A percentile compares a stretch with the other conserved stretches of the same genome.
These are phyloP conservation scores for Riptortus pedestris DNA, from an alignment of 1,140 invertebrate species.

Conservation along the genomic window DNA sequence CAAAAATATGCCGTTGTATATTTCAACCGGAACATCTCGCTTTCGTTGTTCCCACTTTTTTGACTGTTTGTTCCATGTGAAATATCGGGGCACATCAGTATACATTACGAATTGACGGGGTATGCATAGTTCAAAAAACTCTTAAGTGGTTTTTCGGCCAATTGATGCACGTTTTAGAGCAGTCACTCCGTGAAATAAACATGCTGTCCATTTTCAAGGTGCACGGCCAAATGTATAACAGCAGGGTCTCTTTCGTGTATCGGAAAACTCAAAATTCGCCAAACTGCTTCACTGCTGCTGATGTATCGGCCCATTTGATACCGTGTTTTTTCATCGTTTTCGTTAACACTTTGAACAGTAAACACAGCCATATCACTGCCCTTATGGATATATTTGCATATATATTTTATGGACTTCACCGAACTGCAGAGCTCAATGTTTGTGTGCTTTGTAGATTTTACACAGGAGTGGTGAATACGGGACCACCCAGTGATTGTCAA, in stretches of 20 bases:
- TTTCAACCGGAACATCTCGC: constrained; percentile 23
- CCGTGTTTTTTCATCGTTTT: constrained; percentile 35
- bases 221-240: constrained; percentile 35
- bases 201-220: constrained; percentile 35
- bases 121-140: constrained; percentile 15
- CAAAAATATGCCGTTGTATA: background rate
- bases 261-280: constrained; percentile 36
- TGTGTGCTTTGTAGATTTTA: constrained; percentile 32
- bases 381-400: constrained; percentile 40
- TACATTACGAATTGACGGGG: constrained; percentile 17
- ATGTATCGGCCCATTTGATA: constrained; percentile 37
- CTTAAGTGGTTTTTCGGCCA: constrained; percentile 22
- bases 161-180: constrained; percentile 6
- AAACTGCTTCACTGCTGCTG: constrained; percentile 36
- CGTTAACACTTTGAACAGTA: constrained; percentile 14
- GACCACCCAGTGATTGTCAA: constrained; percentile 37
- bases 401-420: constrained; percentile 36
- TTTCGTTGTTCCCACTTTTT: constrained; percentile 24
- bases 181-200: constrained; percentile 31
- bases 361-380: constrained; percentile 32
- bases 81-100: constrained; percentile 26
- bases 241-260: constrained; percentile 36
- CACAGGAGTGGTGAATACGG: constrained; percentile 36
- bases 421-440: constrained; percentile 13
- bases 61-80: constrained; percentile 21